Evolutionary conservation across 2,113 vertebrate genomes (phyloP).

Genomic region (Argyrosomus japonicus): DNA sequence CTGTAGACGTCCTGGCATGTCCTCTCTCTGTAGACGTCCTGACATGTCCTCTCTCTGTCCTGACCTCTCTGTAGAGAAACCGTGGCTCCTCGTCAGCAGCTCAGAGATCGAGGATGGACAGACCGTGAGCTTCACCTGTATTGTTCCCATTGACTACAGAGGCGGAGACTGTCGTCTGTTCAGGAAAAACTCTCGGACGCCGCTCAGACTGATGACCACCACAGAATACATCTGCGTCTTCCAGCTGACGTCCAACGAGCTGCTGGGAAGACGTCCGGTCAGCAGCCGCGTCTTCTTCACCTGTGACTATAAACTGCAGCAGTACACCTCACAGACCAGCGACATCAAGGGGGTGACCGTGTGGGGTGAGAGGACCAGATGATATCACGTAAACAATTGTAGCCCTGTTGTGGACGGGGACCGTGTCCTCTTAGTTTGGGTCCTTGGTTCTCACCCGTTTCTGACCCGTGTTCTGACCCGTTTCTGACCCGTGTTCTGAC

Average conservation of each 20-base stretch:
- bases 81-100: neutral
- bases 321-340: slow-evolving; percentile 13
- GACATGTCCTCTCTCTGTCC: neutral
- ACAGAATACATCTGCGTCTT: neutral
- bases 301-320: slow-evolving; percentile 50
- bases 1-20: too few species aligned
- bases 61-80: slow-evolving; percentile 25
- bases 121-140: slow-evolving; percentile 2
- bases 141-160: slow-evolving; percentile 8
- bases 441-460: too few species aligned
- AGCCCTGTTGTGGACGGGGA: too few species aligned
- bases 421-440: too few species aligned
- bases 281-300: neutral
- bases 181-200: neutral
- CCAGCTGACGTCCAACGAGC: neutral
- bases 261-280: neutral
- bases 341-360: neutral
- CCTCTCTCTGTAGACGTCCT: too few species aligned
- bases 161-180: slow-evolving; percentile 41
- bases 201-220: neutral
- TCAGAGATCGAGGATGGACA: neutral
- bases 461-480: too few species aligned
- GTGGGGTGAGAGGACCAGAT: slow-evolving; percentile 11
- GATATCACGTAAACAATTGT: too few species aligned
- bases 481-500: neutral